Evolutionary conservation across 1,140 invertebrate genomes (phyloP).

Genomic region (Papilio xuthus): DNA sequence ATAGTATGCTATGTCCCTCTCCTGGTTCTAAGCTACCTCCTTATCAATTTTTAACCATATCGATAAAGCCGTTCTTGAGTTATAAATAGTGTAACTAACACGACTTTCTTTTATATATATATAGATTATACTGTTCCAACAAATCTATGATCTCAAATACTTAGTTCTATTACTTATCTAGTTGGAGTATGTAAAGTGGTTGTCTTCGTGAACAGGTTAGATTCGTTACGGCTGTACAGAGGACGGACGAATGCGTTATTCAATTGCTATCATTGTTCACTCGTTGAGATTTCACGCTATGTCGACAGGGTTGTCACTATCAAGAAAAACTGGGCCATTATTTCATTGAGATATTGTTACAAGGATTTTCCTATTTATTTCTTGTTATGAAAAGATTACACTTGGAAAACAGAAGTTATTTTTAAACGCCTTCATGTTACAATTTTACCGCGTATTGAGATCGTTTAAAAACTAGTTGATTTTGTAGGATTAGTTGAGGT

Average conservation of each 20-base stretch:
- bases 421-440: not conserved
- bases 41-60: too few species aligned
- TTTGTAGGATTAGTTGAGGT: too few species aligned
- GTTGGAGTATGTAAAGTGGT: conserved; percentile 24
- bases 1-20: too few species aligned
- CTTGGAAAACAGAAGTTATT: not conserved
- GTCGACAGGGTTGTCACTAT: not conserved
- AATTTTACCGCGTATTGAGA: not conserved
- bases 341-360: not conserved
- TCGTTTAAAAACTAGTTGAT: not conserved
- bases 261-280: conserved; percentile 45
- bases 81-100: too few species aligned
- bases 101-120: too few species aligned
- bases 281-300: conserved; percentile 43
- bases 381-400: not conserved
- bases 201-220: conserved; percentile 44
- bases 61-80: too few species aligned
- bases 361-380: not conserved
- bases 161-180: conserved; percentile 29
- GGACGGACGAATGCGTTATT: conserved; percentile 48
- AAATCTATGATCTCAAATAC: too few species aligned
- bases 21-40: too few species aligned
- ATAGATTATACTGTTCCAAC: too few species aligned
- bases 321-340: conserved; percentile 20
- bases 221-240: conserved; percentile 53